Evolutionary conservation across 2,113 vertebrate species (phyloP), one percentile per base, ranked within the genome.

Genomic region (Tor tambroides): DNA sequence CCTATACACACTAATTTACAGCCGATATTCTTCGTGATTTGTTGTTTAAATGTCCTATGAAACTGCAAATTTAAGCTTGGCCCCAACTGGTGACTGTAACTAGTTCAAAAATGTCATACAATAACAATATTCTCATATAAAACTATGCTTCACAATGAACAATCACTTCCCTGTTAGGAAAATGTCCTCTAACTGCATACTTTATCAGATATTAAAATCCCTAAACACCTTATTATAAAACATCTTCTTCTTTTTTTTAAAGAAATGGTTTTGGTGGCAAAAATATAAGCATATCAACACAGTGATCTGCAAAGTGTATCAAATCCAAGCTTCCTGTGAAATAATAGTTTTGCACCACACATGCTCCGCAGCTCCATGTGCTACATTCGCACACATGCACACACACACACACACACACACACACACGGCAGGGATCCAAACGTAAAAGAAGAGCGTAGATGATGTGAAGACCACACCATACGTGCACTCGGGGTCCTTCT

Each of bases 271-370:
- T 91, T 89, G 83, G 82, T 90, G 86, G 83, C 26, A 72, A 91
- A 85, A 92, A 90, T 87, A 91, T 88, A 89, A 90, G 85, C 88
- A 89, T 89, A 87, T 91, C 83, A 91, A 87, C 86, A 88, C 89
- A 88, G 88, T 88, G 89, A 85, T 91, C 79, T 83, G 65, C 89
- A 91, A 92, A 89, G 89, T 91, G 91, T 89, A 89, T 93, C 92
- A 93, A 93, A 93, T 89, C 89, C 90, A 92, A 90, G 90, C 91
- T 87, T 91, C 84, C 83, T 80, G 91, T 92, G 92, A 93, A 93
- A 91, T 91, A 59, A 90, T 49, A 83, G 92, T 69, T 91, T 91
- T 90, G 90, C 87, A 91, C 46, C 54, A 92, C 92, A 88, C 92
- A 92, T 92, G 93, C 94, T 87, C 89, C 90, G 87, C 92, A 88